Evolutionary conservation across 2,113 vertebrate species (phyloP).

Genomic region (Pseudonaja textilis): DNA sequence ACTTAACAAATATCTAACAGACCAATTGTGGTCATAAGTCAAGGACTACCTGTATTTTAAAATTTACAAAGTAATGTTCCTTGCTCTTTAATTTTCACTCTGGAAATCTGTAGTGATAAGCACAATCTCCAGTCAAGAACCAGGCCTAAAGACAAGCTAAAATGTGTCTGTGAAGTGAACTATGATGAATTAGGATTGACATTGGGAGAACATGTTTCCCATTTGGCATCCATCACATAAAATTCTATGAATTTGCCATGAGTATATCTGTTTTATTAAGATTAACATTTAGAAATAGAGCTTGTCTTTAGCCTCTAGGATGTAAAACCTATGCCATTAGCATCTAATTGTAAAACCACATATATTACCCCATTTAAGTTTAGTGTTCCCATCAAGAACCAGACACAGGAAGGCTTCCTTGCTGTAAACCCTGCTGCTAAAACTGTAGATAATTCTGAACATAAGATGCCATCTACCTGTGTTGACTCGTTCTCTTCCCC

Average conservation of each 20-base stretch:
- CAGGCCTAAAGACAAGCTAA: neutral
- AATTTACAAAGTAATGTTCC: neutral
- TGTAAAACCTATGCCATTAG: neutral
- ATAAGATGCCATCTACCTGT: neutral
- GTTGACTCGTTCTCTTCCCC: neutral
- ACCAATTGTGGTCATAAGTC: neutral
- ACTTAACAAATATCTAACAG: neutral
- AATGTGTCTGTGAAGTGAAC: neutral
- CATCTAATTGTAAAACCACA: neutral
- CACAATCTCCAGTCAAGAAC: neutral
- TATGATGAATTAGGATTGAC: neutral
- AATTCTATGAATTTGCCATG: neutral
- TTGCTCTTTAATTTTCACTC: neutral
- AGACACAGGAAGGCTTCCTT: neutral
- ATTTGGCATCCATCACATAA: neutral
- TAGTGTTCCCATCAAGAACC: neutral
- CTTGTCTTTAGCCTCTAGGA: neutral
- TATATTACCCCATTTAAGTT: neutral
- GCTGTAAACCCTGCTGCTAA: neutral
- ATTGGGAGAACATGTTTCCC: neutral
- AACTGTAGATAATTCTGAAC: neutral
- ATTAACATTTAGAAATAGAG: neutral
- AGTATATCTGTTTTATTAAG: neutral
- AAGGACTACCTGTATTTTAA: neutral
- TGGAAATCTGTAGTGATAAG: neutral